Evolutionary conservation across 2,797 vertebrate species (phyloP).

Genomic region (Cichlasoma orientale): DNA sequence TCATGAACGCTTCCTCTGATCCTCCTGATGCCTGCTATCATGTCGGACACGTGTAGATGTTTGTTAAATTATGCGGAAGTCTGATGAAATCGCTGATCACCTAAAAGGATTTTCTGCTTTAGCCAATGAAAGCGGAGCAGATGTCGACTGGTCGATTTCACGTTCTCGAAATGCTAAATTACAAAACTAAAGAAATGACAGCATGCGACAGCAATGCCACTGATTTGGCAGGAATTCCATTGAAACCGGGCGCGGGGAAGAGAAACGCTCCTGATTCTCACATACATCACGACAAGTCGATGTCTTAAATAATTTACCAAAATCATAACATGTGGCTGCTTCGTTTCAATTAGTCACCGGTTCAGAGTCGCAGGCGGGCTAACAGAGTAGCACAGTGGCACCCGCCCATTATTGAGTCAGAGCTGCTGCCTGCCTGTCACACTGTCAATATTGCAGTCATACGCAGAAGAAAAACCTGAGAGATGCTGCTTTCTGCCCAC

Average conservation of each 20-base stretch:
- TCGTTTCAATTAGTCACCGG: background rate
- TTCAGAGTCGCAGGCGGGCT: background rate
- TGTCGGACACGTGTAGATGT: conserved; percentile 25
- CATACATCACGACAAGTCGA: background rate
- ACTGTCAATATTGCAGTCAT: background rate
- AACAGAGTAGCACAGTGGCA: background rate
- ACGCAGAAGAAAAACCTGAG: background rate
- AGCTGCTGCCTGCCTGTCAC: background rate
- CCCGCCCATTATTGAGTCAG: background rate
- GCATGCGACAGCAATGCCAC: background rate
- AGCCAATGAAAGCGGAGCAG: background rate
- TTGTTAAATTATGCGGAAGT: conserved; percentile 16
- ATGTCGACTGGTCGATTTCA: background rate
- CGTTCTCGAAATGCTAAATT: background rate
- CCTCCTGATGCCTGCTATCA: conserved; percentile 27
- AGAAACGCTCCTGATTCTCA: background rate
- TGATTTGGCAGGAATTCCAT: conserved; percentile 4
- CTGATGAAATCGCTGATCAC: conserved; percentile 6
- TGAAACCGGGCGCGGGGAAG: too few species aligned
- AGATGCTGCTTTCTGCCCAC: background rate
- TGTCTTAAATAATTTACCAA: background rate
- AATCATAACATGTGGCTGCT: background rate
- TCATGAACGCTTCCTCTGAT: conserved; percentile 28
- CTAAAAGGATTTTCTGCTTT: conserved; percentile 2
- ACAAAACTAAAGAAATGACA: conserved; percentile 8